Percentiles rank a stretch among this genome's conserved stretches.
Conservation (phyloP, 2,113 vertebrate species). For the Nannospalax galili region DNA sequence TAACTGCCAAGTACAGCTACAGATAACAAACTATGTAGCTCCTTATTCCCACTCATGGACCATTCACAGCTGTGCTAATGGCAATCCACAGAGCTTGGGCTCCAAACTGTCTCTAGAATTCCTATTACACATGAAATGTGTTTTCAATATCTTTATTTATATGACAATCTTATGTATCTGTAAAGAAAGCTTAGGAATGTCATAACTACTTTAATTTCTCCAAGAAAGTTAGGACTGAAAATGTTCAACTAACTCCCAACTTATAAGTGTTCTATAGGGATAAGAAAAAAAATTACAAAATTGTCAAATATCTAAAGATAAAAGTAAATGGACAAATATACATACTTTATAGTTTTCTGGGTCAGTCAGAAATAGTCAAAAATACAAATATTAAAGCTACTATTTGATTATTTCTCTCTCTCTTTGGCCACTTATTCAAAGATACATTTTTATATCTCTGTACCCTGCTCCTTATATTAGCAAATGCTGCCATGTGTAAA, state of each 20-base stretch:
- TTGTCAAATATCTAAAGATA: not conserved
- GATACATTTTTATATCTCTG: not conserved
- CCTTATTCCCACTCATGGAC: not conserved
- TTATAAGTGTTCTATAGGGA: not conserved
- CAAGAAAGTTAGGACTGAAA: slow-evolving; percentile 5
- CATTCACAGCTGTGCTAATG: not conserved
- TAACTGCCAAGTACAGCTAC: not conserved
- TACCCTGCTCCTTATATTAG: slow-evolving; percentile 24
- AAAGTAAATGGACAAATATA: not conserved
- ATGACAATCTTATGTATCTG: not conserved
- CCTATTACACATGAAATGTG: not conserved
- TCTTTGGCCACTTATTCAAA: slow-evolving; percentile 41
- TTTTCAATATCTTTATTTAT: not conserved
- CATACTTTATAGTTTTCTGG: not conserved
- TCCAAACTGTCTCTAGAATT: not conserved
- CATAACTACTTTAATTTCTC: not conserved
- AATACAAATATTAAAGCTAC: slow-evolving; percentile 24
- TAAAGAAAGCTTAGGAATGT: not conserved
- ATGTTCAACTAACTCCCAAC: not conserved
- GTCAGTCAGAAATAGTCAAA: slow-evolving; percentile 9
- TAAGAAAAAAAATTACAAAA: slow-evolving; percentile 16
- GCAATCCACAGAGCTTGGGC: not conserved
- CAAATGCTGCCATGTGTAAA: slow-evolving; percentile 20
- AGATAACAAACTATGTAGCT: not conserved
- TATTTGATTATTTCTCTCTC: slow-evolving; percentile 21